Evolutionary conservation across 2,888 invertebrate species (phyloP).

Genomic region (Onchidella celtica): DNA sequence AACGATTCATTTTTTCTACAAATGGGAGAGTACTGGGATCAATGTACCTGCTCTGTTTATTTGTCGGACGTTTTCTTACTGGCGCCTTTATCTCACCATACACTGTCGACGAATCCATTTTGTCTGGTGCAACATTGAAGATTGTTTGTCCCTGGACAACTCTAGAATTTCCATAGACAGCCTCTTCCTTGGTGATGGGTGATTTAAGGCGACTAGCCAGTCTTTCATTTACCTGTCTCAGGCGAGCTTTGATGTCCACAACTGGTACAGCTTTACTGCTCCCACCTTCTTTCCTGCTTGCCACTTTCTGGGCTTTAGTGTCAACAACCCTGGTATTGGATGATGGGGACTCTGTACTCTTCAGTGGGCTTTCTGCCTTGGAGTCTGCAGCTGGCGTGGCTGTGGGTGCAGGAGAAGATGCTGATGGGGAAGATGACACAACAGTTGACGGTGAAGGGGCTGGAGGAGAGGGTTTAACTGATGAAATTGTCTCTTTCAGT

Average conservation of each 20-base stretch:
- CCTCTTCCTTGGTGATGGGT: slow-evolving; percentile 18
- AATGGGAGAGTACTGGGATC: slow-evolving; percentile 9
- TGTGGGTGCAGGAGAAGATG: background rate
- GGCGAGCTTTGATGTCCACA: slow-evolving; percentile 41
- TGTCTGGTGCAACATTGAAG: slow-evolving; percentile 43
- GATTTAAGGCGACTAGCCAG: slow-evolving; percentile 29
- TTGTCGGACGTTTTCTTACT: background rate
- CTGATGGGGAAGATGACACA: background rate
- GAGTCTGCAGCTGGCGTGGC: background rate
- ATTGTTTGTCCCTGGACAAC: slow-evolving; percentile 41
- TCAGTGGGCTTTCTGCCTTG: background rate
- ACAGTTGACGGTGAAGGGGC: background rate
- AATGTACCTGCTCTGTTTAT: slow-evolving; percentile 27
- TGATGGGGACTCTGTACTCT: background rate
- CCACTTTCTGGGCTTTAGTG: background rate
- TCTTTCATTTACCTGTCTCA: slow-evolving; percentile 39
- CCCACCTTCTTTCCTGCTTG: background rate
- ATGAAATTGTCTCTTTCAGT: slow-evolving; percentile 32
- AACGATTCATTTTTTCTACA: slow-evolving; percentile 11
- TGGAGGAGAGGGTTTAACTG: background rate
- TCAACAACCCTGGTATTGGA: background rate
- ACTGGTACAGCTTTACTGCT: background rate
- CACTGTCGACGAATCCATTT: slow-evolving; percentile 9
- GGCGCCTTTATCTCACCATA: background rate
- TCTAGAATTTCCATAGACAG: slow-evolving; percentile 37